These are phyloP conservation scores for Premnoplex brunnescens DNA, from an alignment of 2,797 vertebrate genomes.

Conservation along the genomic window DNA sequence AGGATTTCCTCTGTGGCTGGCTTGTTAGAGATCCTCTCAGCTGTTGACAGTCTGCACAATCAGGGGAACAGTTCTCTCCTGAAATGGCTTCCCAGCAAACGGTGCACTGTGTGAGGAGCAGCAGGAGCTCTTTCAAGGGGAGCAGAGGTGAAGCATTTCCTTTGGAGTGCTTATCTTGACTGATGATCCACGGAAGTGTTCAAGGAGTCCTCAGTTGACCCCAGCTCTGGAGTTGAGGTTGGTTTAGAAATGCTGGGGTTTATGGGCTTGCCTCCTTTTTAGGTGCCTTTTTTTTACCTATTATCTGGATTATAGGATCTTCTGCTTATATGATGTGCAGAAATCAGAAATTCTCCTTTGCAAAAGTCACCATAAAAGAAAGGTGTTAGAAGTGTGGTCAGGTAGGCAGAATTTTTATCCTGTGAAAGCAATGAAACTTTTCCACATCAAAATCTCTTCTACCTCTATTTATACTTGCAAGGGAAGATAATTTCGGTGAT, in stretches of 20 bases:
- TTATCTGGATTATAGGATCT: background rate
- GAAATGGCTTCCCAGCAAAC: background rate
- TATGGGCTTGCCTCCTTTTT: background rate
- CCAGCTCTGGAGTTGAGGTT: background rate
- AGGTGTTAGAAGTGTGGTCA: background rate
- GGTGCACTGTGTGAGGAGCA: background rate
- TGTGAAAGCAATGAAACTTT: background rate
- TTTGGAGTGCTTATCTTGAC: background rate
- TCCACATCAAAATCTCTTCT: background rate
- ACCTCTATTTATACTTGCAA: background rate
- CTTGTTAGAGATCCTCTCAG: constrained; percentile 8
- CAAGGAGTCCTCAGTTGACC: background rate
- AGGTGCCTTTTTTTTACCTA: background rate
- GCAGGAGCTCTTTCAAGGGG: background rate
- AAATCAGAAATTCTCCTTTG: background rate
- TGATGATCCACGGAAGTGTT: constrained; percentile 12
- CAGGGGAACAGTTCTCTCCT: background rate
- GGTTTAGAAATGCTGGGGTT: background rate
- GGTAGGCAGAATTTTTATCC: background rate
- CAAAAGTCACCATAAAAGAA: background rate
- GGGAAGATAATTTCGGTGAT: background rate
- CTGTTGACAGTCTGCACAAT: constrained; percentile 20
- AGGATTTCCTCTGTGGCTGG: background rate
- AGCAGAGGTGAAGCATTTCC: background rate
- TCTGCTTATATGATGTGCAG: background rate